Conservation (phyloP, 2,888 invertebrate species). For the Venusia cambrica region DNA sequence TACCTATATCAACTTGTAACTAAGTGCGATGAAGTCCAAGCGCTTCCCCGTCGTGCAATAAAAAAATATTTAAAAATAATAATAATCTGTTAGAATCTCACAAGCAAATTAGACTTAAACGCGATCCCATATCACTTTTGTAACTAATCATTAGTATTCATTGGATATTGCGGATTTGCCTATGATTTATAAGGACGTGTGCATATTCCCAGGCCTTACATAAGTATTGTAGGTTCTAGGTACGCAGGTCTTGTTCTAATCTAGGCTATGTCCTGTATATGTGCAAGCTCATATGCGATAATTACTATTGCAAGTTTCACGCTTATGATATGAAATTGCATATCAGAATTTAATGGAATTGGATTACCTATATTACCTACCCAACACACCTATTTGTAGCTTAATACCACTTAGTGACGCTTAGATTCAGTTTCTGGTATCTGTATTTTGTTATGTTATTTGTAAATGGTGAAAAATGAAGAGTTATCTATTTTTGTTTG, state of each 20-base stretch:
- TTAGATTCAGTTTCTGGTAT: too few relatives aligned
- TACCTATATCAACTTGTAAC: too few relatives aligned
- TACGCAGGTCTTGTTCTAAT: slow-evolving; percentile 13
- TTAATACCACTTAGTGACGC: too few relatives aligned
- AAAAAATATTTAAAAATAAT: too few relatives aligned
- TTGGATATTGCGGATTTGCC: slow-evolving; percentile 26
- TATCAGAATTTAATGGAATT: slow-evolving; percentile 6
- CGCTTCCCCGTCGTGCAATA: too few relatives aligned
- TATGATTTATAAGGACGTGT: slow-evolving; percentile 23
- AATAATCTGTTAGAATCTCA: neutral
- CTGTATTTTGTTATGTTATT: too few relatives aligned
- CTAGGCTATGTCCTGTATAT: slow-evolving; percentile 15
- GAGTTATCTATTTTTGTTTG: too few relatives aligned
- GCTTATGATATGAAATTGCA: slow-evolving; percentile 15
- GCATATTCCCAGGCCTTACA: slow-evolving; percentile 22
- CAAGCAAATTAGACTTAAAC: slow-evolving; percentile 3
- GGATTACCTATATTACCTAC: slow-evolving; percentile 2
- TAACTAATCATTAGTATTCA: slow-evolving; percentile 32
- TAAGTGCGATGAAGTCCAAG: too few relatives aligned
- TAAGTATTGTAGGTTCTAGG: slow-evolving; percentile 5
- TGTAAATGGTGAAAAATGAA: too few relatives aligned
- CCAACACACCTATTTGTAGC: too few relatives aligned
- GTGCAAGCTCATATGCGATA: slow-evolving; percentile 20
- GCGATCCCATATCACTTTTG: slow-evolving; percentile 15
- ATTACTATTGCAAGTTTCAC: slow-evolving; percentile 16